Evolutionary conservation across 35 echinoderm and acorn worm species (phyloP).

Genomic region (Heliocidaris tuberculata): DNA sequence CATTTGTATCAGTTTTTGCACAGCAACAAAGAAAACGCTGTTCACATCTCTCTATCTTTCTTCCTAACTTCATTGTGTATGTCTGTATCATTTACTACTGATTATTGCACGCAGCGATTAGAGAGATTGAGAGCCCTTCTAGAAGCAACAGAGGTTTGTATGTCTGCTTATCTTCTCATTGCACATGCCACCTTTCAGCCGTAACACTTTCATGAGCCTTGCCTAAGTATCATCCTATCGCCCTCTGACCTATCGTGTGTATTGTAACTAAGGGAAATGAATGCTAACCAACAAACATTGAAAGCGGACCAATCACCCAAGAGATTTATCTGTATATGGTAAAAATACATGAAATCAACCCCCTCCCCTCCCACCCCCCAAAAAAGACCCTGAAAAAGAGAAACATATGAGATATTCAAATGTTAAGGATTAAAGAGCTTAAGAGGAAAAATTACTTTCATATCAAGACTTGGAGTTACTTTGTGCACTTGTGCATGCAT

Average conservation of each 20-base stretch:
- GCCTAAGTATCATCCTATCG: background rate
- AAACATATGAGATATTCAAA: too few relatives aligned
- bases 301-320: too few relatives aligned
- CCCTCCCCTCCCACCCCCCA: too few relatives aligned
- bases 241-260: background rate
- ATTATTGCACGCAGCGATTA: slow-evolving; percentile 41
- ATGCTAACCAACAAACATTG: too few relatives aligned
- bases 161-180: slow-evolving; percentile 43
- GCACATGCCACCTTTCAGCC: background rate
- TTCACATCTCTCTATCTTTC: background rate
- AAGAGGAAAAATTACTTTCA: too few relatives aligned
- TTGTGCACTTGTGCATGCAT: too few relatives aligned
- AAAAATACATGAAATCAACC: too few relatives aligned
- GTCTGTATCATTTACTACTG: background rate
- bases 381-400: too few relatives aligned
- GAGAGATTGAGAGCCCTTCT: slow-evolving; percentile 38
- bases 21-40: background rate
- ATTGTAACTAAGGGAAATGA: background rate
- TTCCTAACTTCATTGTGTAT: background rate
- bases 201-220: background rate
- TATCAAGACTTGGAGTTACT: too few relatives aligned
- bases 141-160: slow-evolving; percentile 29
- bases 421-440: too few relatives aligned
- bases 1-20: background rate
- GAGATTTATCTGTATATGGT: too few relatives aligned